Conservation (phyloP, 2,113 vertebrate species). For the Labeo rohita region DNA sequence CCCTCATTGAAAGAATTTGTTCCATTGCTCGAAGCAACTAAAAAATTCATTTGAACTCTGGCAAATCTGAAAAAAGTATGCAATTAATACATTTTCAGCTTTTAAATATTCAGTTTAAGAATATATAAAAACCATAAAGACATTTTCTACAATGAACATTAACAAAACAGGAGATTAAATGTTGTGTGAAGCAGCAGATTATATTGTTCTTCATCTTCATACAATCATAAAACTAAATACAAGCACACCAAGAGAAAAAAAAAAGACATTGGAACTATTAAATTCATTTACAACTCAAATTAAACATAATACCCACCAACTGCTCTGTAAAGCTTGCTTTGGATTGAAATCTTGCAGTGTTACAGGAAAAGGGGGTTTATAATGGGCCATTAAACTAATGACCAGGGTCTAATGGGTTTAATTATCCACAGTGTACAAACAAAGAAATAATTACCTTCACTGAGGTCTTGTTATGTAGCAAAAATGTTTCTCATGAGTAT, state of each 20-base stretch:
- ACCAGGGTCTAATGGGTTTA: background rate
- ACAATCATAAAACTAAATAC: background rate
- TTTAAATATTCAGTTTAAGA: background rate
- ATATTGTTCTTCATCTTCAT: background rate
- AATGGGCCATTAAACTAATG: background rate
- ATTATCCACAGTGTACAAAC: constrained; percentile 13
- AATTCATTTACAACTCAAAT: background rate
- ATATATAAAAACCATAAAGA: background rate
- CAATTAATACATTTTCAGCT: background rate
- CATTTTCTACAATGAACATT: background rate
- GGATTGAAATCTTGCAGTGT: background rate
- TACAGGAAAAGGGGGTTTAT: background rate
- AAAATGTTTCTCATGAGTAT: background rate
- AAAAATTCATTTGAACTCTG: constrained; percentile 48
- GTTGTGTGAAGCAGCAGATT: too few species aligned
- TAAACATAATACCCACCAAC: constrained; percentile 5
- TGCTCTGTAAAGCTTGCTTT: background rate
- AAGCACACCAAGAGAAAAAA: background rate
- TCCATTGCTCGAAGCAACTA: constrained; percentile 38
- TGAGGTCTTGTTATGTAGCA: background rate
- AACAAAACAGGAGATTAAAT: background rate
- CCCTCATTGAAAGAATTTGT: constrained; percentile 33
- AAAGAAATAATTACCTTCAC: constrained; percentile 5
- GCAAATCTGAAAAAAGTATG: background rate
- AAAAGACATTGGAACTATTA: background rate